Percentiles rank a stretch among this genome's conserved stretches.
These are phyloP conservation scores for Arvicanthis niloticus DNA, from an alignment of 2,113 vertebrate genomes.

Conservation along the genomic window DNA sequence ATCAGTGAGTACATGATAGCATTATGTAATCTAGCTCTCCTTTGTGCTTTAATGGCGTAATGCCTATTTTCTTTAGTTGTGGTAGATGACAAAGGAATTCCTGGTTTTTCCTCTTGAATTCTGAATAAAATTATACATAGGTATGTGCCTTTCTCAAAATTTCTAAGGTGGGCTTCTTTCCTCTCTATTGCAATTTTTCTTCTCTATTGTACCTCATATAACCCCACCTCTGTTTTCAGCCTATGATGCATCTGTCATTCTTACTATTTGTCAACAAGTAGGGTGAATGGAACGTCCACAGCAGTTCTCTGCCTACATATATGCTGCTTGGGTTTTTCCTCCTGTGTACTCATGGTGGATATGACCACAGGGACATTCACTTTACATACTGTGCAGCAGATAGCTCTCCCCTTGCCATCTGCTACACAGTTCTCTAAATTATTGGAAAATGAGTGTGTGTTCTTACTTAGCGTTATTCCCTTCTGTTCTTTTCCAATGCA, in stretches of 20 bases:
- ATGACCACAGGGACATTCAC: rapidly evolving
- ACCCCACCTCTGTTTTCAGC: background rate
- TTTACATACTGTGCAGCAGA: rapidly evolving
- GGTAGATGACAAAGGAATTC: background rate
- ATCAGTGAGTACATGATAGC: too few relatives aligned
- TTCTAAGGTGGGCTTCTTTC: background rate
- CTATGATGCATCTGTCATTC: background rate
- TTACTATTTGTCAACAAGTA: background rate
- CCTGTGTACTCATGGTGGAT: rapidly evolving
- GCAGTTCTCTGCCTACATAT: background rate
- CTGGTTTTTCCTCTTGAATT: background rate
- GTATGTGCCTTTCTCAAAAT: background rate
- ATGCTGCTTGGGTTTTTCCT: background rate
- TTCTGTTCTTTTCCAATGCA: background rate
- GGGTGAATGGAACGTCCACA: background rate
- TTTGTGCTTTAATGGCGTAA: background rate
- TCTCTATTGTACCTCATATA: background rate
- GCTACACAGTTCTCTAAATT: background rate
- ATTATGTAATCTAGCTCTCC: background rate
- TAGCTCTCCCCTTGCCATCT: background rate
- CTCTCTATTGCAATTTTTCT: background rate
- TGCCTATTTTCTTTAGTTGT: background rate
- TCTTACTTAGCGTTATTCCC: background rate
- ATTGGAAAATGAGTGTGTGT: rapidly evolving
- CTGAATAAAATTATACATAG: conserved; percentile 35